Evolutionary conservation across 2,113 vertebrate genomes (phyloP).

Genomic region (Bettongia penicillata): DNA sequence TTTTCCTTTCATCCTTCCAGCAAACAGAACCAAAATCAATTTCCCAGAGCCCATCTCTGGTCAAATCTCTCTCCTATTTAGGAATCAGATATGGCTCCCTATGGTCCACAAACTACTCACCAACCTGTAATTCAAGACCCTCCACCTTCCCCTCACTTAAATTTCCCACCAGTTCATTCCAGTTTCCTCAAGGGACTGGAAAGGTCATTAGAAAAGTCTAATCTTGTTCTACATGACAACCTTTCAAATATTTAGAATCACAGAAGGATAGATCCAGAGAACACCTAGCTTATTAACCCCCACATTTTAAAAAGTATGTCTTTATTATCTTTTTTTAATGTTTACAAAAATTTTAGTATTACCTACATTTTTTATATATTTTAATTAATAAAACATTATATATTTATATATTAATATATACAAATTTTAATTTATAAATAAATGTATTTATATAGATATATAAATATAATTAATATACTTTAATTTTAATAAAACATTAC

Average conservation of each 20-base stretch:
- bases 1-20: not conserved
- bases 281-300: not conserved
- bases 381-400: no score
- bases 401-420: no score
- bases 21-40: not conserved
- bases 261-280: not conserved
- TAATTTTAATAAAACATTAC: no score
- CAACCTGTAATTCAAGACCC: not conserved
- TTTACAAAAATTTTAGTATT: no score
- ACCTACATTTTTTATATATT: not conserved
- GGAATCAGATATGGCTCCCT: not conserved
- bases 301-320: not conserved
- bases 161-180: not conserved
- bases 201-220: not conserved
- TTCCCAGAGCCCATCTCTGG: not conserved
- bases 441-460: no score
- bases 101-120: not conserved
- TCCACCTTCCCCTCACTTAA: not conserved
- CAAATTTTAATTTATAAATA: no score
- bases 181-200: not conserved
- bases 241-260: not conserved
- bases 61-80: not conserved
- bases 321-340: not conserved
- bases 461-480: no score
- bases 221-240: not conserved